Conservation (phyloP, 2,113 vertebrate species). For the Probosciger aterrimus region DNA sequence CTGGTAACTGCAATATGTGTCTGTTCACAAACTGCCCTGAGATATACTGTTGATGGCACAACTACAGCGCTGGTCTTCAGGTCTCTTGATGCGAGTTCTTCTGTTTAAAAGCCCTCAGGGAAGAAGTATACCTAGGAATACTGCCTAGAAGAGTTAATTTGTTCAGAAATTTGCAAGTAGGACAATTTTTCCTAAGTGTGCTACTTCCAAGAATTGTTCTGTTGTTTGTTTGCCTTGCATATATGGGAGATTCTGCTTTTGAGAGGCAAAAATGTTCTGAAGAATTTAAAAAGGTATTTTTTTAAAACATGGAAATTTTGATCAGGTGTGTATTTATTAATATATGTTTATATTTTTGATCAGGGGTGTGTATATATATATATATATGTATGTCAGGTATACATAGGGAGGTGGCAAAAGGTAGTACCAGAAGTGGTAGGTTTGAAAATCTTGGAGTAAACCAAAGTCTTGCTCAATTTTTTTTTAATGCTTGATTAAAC, state of each 20-base stretch:
- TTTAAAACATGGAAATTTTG: not conserved
- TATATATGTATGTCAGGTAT: not conserved
- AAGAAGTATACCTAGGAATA: not conserved
- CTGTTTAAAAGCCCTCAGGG: not conserved
- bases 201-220: not conserved
- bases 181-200: not conserved
- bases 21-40: not conserved
- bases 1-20: not conserved
- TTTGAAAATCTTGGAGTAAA: not conserved
- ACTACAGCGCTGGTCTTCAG: not conserved
- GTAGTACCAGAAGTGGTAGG: not conserved
- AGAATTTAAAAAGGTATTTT: not conserved
- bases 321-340: not conserved
- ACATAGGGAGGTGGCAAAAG: not conserved
- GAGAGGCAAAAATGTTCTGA: not conserved
- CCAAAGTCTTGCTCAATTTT: fast-evolving
- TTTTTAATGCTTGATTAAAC: not conserved
- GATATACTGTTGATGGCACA: not conserved
- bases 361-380: no score
- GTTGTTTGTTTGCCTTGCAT: not conserved
- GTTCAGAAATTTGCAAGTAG: not conserved
- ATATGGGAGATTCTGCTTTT: not conserved
- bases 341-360: no score
- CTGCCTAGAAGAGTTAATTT: not conserved
- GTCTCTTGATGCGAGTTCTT: not conserved